phyloP scores from a whole-genome alignment of 2,113 vertebrate genomes.

The Hystrix cristata region DNA sequence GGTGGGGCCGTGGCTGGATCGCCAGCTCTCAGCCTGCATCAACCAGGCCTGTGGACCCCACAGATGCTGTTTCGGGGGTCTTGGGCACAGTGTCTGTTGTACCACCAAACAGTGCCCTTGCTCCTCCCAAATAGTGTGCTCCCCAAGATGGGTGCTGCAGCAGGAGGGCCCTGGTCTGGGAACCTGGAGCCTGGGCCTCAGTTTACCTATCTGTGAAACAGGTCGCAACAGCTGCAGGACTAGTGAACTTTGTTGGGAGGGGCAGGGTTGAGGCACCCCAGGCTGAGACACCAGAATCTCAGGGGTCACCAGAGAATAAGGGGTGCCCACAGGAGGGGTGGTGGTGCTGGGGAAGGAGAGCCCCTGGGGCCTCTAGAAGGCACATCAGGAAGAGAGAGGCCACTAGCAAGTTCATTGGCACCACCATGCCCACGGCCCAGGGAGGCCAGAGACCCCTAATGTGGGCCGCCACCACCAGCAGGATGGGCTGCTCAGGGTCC shows the following conservation, averaged over 20 bases:
- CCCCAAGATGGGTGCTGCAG: too few species aligned
- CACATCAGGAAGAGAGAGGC: not conserved
- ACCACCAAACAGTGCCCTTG: not conserved
- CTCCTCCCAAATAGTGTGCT: not conserved
- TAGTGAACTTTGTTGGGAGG: not conserved
- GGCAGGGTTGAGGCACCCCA: not conserved
- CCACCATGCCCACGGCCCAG: not conserved
- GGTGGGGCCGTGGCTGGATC: not conserved
- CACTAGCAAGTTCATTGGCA: not conserved
- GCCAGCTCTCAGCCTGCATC: not conserved
- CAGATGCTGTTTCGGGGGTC: not conserved
- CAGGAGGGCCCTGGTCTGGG: not conserved
- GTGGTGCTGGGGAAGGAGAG: not conserved
- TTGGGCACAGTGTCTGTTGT: not conserved
- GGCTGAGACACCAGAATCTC: not conserved
- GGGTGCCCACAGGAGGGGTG: not conserved
- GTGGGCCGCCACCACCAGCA: not conserved
- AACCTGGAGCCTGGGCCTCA: not conserved
- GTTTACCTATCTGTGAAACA: not conserved
- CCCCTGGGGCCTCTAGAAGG: not conserved
- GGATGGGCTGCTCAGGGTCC: not conserved
- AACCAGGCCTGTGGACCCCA: not conserved
- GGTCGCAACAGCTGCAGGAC: not conserved
- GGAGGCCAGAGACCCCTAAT: not conserved
- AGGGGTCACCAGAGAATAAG: not conserved